Conservation (phyloP, 23 tunicate species). For the Aplidium turbinatum region DNA sequence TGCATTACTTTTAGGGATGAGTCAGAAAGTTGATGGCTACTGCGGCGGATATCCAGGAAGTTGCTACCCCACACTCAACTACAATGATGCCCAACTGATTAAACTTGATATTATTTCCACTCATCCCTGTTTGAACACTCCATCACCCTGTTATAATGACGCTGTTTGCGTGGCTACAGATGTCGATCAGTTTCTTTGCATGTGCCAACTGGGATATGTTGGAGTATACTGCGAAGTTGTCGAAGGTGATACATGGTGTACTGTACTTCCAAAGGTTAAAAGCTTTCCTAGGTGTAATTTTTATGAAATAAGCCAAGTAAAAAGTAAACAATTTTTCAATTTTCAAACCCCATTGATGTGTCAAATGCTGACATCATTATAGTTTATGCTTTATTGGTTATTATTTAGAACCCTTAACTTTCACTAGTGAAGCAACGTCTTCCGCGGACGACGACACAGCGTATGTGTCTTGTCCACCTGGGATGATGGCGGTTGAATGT, state of each 20-base stretch:
- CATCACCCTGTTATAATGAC: slow-evolving; percentile 33
- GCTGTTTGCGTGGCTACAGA: slow-evolving; percentile 47
- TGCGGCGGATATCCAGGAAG: slow-evolving; percentile 55
- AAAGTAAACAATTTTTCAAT: no score
- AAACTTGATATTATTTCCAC: slow-evolving; percentile 31
- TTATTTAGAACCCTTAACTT: slow-evolving; percentile 33
- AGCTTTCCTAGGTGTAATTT: no score
- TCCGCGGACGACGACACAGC: slow-evolving; percentile 43
- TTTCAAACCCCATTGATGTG: no score
- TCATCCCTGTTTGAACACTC: slow-evolving; percentile 30
- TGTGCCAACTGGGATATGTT: slow-evolving; percentile 47
- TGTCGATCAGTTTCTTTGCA: slow-evolving; percentile 31
- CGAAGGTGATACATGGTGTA: slow-evolving; percentile 44
- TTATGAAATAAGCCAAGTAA: no score
- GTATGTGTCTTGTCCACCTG: slow-evolving; percentile 39
- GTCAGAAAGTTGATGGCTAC: slow-evolving; percentile 20
- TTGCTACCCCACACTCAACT: slow-evolving; percentile 31
- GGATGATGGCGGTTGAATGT: slow-evolving; percentile 34
- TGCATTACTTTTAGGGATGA: slow-evolving; percentile 1
- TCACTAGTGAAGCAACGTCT: slow-evolving; percentile 16
- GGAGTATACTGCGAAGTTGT: slow-evolving; percentile 50
- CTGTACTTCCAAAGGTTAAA: no score
- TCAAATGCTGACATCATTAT: no score
- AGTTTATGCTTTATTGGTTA: no score
- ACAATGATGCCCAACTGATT: slow-evolving; percentile 11